A percentile compares a stretch with the other conserved stretches of the same genome.
These are phyloP conservation scores for Cenopis cana DNA, from an alignment of 2,888 invertebrate species.

Conservation along the genomic window DNA sequence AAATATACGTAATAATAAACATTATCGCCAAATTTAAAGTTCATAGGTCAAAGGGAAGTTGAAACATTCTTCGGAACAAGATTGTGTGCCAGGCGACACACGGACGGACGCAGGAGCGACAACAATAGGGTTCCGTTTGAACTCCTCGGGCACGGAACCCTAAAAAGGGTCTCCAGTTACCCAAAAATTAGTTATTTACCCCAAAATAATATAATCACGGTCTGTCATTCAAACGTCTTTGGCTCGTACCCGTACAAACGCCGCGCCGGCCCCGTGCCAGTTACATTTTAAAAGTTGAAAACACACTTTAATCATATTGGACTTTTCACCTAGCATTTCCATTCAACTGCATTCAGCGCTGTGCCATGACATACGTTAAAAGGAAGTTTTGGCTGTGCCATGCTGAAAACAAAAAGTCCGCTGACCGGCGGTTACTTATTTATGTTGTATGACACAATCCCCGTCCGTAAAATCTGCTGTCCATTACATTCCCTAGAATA, in stretches of 20 bases:
- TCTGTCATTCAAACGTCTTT: neutral
- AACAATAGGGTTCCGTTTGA: no score
- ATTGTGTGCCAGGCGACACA: no score
- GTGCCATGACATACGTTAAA: conserved; percentile 48
- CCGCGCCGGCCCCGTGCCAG: neutral
- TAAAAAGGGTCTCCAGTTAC: no score
- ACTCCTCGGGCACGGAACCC: no score
- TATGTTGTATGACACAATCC: conserved; percentile 35
- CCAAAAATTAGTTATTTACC: no score
- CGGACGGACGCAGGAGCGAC: no score
- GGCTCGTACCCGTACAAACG: neutral
- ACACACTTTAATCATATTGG: conserved; percentile 37
- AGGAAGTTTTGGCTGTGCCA: conserved; percentile 53
- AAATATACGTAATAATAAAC: no score
- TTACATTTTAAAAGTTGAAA: neutral
- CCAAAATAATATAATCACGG: neutral
- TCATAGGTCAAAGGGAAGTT: no score
- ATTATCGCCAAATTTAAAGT: no score
- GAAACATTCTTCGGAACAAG: no score
- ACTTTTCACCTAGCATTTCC: conserved; percentile 53
- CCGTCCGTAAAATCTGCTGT: conserved; percentile 16
- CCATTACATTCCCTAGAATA: conserved; percentile 8
- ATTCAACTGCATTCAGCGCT: conserved; percentile 56
- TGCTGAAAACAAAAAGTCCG: conserved; percentile 48
- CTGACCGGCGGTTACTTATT: conserved; percentile 31